phyloP scores from a whole-genome alignment of 2,888 invertebrate genomes.

The Silvanus unidentatus region DNA sequence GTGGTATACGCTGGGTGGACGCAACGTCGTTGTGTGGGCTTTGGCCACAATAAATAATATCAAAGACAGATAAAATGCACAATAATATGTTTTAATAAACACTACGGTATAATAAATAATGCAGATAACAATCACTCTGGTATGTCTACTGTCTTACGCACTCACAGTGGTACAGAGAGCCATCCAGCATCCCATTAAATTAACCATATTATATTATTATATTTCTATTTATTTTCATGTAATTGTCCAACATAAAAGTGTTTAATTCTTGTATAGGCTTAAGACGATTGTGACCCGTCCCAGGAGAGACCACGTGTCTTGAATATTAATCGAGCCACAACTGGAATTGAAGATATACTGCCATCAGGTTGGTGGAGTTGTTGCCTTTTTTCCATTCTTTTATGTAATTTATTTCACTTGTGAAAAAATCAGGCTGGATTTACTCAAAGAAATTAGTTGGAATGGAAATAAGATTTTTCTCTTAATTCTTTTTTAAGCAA shows the following conservation, averaged over 20 bases:
- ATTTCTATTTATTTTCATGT: constrained; percentile 1
- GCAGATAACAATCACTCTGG: constrained; percentile 6
- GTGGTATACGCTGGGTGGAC: too few species aligned
- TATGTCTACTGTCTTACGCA: constrained; percentile 6
- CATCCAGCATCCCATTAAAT: too few species aligned
- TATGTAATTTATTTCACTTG: constrained; percentile 1
- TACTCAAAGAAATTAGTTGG: background rate
- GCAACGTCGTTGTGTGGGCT: too few species aligned
- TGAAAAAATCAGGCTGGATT: too few species aligned
- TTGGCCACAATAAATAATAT: too few species aligned
- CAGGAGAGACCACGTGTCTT: constrained; percentile 1
- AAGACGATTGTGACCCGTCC: constrained; percentile 6
- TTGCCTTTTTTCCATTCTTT: background rate
- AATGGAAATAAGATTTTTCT: background rate
- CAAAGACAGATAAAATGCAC: too few species aligned
- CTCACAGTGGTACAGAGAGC: background rate
- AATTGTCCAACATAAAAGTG: constrained; percentile 5
- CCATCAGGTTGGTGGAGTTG: background rate
- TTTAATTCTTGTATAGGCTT: constrained; percentile 1
- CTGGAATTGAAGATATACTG: background rate
- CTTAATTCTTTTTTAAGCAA: too few species aligned
- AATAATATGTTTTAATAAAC: constrained; percentile 1
- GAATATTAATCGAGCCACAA: constrained; percentile 5
- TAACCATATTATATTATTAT: background rate
- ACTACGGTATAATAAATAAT: constrained; percentile 3